phyloP scores from a whole-genome alignment of 1,140 invertebrate genomes.

The Leptopilina clavipes region DNA sequence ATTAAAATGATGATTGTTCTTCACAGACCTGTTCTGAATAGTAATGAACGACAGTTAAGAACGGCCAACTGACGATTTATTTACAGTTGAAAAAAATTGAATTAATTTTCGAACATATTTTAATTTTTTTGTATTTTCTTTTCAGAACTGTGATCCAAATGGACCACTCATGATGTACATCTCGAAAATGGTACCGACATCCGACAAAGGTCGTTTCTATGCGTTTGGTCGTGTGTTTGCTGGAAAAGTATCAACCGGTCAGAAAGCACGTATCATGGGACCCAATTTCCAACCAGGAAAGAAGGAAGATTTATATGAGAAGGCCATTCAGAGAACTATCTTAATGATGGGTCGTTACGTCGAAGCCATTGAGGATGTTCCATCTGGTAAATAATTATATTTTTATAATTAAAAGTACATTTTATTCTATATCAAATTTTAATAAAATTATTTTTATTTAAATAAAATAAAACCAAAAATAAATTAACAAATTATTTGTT shows the following conservation, averaged over 20 bases:
- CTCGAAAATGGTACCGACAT: slow-evolving; percentile 99
- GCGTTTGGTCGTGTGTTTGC: slow-evolving; percentile 99
- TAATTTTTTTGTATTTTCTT: slow-evolving; percentile 44
- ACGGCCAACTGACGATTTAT: slow-evolving; percentile 64
- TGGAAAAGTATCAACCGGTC: slow-evolving; percentile 95
- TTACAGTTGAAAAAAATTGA: neutral
- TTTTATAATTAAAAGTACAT: slow-evolving; percentile 37
- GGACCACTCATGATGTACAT: slow-evolving; percentile 99
- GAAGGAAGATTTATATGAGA: slow-evolving; percentile 99
- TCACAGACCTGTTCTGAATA: slow-evolving; percentile 74
- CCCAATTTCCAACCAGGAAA: slow-evolving; percentile 98
- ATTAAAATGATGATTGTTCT: slow-evolving; percentile 67
- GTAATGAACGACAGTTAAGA: slow-evolving; percentile 60
- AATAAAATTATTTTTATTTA: no score
- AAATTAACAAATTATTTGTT: no score
- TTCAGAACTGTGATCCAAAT: slow-evolving; percentile 94
- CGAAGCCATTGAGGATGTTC: slow-evolving; percentile 99
- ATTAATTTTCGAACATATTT: slow-evolving; percentile 7
- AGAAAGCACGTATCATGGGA: slow-evolving; percentile 98
- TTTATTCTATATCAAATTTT: slow-evolving; percentile 39
- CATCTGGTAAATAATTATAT: slow-evolving; percentile 81
- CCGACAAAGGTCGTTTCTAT: slow-evolving; percentile 99
- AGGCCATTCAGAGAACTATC: slow-evolving; percentile 99
- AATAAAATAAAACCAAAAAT: no score
- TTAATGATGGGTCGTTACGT: slow-evolving; percentile 99